Percentiles rank a stretch among this genome's conserved stretches.
Evolutionary conservation across 2,113 vertebrate genomes (phyloP).

Genomic region (Hemiprocne comata): DNA sequence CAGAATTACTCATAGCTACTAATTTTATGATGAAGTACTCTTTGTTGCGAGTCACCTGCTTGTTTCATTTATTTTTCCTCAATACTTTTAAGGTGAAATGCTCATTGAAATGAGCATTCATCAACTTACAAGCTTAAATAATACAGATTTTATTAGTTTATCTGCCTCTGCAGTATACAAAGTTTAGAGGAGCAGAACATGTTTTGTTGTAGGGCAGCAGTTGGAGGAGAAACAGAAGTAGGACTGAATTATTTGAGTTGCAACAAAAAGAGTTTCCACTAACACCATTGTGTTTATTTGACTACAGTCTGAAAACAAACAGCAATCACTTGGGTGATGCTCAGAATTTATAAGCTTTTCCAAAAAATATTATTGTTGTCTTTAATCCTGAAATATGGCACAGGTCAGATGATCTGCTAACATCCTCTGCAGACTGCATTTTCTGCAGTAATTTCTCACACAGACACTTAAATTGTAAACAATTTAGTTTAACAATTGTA

Average conservation of each 20-base stretch:
- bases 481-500: background rate
- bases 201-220: background rate
- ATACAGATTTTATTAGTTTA: background rate
- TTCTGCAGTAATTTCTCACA: background rate
- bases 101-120: background rate
- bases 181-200: background rate
- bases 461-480: background rate
- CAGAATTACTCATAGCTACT: background rate
- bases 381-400: background rate
- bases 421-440: background rate
- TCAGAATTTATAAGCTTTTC: background rate
- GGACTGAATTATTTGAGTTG: background rate
- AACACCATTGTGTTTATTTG: background rate
- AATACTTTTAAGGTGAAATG: background rate
- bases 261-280: background rate
- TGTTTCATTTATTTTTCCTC: background rate
- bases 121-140: background rate
- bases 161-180: background rate
- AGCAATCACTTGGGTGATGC: background rate
- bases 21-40: background rate
- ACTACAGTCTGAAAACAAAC: background rate
- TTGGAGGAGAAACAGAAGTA: background rate
- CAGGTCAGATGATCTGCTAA: background rate
- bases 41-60: background rate
- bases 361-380: background rate